Evolutionary conservation across 2,797 vertebrate genomes (phyloP), one percentile per base, ranked within the genome.

Genomic region (Dipus sagitta): DNA sequence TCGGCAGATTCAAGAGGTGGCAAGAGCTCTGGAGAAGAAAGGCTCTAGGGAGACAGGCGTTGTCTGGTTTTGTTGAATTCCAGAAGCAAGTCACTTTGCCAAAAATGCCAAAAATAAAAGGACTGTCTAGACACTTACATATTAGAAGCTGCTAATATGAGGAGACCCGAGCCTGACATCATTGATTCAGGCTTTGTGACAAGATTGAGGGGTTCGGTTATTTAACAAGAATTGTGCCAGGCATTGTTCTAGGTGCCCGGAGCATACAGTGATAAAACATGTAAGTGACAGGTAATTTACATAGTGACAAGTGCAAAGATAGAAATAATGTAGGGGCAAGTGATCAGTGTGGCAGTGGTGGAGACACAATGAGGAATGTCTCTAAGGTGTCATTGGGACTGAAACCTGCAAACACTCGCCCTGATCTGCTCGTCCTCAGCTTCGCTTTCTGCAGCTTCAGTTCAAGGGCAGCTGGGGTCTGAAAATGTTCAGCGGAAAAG

Each of bases 31-130:
- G 79, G 82, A 72, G 52, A 79, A 94, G 88, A 83, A 79, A 94
- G 88, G 86, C 58, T 86, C 47, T n/a, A 74, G 93, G 93, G 96
- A 96, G 90, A 96, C 96, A 95, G 94, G 95, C 95, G 83, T 95
- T 95, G 96, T 96, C 96, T 96, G 95, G 95, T 94, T 96, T 95
- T 96, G 96, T 94, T 93, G 86, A 96, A 96, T 94, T 96, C 94
- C 94, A 97, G 96, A 86, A 96, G 91, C 90, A 81, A 94, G 71
- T 81, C 86, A 38, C 80, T 97, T 96, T 93, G 97, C 97, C 97
- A 96, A 88, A 97, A 95, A 90, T 86, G 95, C 95, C 97, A 95
- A 96, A 97, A 97, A 97, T 97, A 94, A 96, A 96, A 94, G 93
- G 83, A 84, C 96, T 90, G 97, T 97, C 96, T 97, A 97, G 97